Conservation (phyloP, 2,113 vertebrate genomes). For the Brachyistius frenatus region DNA sequence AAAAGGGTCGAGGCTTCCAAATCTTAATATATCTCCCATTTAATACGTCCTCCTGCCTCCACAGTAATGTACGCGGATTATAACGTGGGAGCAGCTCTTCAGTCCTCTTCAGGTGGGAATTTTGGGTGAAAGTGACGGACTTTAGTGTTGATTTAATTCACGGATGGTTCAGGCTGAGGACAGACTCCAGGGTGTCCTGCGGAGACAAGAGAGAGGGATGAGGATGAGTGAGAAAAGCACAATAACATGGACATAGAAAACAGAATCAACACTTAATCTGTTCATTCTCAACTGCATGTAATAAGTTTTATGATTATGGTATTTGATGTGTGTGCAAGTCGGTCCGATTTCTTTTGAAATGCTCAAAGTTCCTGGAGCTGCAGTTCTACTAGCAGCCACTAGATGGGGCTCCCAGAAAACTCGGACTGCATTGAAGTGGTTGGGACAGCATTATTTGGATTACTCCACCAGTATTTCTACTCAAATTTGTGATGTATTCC, state of each 20-base stretch:
- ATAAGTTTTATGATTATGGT: too few relatives aligned
- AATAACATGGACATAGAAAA: not conserved
- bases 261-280: not conserved
- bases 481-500: too few relatives aligned
- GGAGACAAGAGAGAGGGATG: slow-evolving; percentile 22
- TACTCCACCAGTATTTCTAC: too few relatives aligned
- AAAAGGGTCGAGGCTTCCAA: not conserved
- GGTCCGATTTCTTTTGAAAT: too few relatives aligned
- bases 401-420: not conserved
- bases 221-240: slow-evolving; percentile 11
- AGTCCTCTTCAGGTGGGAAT: not conserved
- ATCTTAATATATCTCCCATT: not conserved
- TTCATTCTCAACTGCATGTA: not conserved
- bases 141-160: slow-evolving; percentile 8
- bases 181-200: slow-evolving; percentile 14
- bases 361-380: too few relatives aligned
- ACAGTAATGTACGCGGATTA: not conserved
- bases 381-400: fast-evolving
- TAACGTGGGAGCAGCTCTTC: not conserved
- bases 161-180: not conserved
- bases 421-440: too few relatives aligned
- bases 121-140: not conserved
- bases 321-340: too few relatives aligned
- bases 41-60: not conserved
- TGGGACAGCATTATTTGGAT: too few relatives aligned